phyloP scores from a whole-genome alignment of 2,113 vertebrate genomes.

The Scopus umbretta region DNA sequence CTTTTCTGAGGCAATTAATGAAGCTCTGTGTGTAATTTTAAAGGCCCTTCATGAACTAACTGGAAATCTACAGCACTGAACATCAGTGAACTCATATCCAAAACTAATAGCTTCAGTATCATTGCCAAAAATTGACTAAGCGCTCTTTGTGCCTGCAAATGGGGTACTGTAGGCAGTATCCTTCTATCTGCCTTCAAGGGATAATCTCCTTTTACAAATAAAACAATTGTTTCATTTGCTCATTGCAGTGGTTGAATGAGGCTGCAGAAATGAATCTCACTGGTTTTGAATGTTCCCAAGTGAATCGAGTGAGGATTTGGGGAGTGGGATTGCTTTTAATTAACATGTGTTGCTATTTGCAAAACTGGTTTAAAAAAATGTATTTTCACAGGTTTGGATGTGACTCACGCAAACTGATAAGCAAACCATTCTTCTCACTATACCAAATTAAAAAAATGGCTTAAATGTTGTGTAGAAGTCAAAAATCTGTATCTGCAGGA shows the following conservation, averaged over 20 bases:
- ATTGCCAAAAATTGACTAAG: slow-evolving; percentile 56
- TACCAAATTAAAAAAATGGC: not conserved
- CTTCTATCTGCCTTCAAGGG: slow-evolving; percentile 55
- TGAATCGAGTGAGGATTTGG: not conserved
- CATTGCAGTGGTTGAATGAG: slow-evolving; percentile 29
- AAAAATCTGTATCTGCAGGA: not conserved
- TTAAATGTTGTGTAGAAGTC: not conserved
- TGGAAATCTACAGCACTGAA: slow-evolving; percentile 45
- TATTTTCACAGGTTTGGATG: not conserved
- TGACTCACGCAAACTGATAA: not conserved
- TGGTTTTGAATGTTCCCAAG: slow-evolving; percentile 10
- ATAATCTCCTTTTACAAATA: slow-evolving; percentile 63
- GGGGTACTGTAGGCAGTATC: slow-evolving; percentile 49
- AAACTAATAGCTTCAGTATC: slow-evolving; percentile 48
- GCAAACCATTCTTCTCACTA: not conserved
- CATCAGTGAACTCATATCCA: slow-evolving; percentile 52
- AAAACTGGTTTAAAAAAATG: not conserved
- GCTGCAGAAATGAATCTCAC: slow-evolving; percentile 31
- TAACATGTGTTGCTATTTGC: not conserved
- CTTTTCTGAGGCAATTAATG: slow-evolving; percentile 56
- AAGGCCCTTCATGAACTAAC: slow-evolving; percentile 48
- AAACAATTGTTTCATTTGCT: slow-evolving; percentile 59
- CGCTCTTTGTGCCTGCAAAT: slow-evolving; percentile 36
- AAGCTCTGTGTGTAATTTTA: slow-evolving; percentile 61
- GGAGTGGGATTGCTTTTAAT: not conserved